Evolutionary conservation across 2,113 vertebrate species (phyloP).

Genomic region (Paratilapia polleni): DNA sequence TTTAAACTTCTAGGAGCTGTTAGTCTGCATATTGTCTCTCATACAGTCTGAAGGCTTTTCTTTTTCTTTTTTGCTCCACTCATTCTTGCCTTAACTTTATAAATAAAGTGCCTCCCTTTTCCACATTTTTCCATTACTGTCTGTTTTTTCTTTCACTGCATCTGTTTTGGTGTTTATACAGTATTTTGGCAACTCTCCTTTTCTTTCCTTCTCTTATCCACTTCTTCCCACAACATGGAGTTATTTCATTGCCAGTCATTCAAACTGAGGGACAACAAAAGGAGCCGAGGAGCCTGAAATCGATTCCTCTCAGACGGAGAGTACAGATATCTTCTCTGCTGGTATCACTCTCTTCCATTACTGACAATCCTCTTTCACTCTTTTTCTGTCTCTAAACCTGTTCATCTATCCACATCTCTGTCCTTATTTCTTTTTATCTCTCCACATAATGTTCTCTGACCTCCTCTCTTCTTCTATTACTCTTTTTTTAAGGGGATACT

Average conservation of each 20-base stretch:
- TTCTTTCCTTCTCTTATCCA: not conserved
- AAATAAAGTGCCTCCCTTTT: not conserved
- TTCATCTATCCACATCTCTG: constrained; percentile 35
- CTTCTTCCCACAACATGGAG: constrained; percentile 28
- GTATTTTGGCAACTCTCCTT: not conserved
- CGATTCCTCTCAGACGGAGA: constrained; percentile 48
- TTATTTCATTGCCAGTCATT: constrained; percentile 45
- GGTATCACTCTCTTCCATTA: constrained; percentile 49
- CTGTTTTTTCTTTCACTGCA: not conserved
- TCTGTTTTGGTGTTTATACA: constrained; percentile 17
- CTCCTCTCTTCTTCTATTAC: not conserved
- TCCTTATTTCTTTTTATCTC: not conserved
- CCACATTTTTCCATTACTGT: not conserved
- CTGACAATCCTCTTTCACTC: constrained; percentile 43
- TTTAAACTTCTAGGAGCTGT: not conserved
- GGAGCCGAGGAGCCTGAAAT: constrained; percentile 45
- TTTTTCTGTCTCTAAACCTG: constrained; percentile 22
- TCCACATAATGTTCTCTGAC: not conserved
- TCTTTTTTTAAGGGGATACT: not conserved
- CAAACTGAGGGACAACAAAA: constrained; percentile 38
- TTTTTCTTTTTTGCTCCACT: not conserved
- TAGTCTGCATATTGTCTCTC: not conserved
- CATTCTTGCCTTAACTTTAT: not conserved
- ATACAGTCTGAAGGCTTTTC: not conserved
- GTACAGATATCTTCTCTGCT: constrained; percentile 45